phyloP scores from a whole-genome alignment of 2,113 vertebrate species.

The Perccottus glenii region DNA sequence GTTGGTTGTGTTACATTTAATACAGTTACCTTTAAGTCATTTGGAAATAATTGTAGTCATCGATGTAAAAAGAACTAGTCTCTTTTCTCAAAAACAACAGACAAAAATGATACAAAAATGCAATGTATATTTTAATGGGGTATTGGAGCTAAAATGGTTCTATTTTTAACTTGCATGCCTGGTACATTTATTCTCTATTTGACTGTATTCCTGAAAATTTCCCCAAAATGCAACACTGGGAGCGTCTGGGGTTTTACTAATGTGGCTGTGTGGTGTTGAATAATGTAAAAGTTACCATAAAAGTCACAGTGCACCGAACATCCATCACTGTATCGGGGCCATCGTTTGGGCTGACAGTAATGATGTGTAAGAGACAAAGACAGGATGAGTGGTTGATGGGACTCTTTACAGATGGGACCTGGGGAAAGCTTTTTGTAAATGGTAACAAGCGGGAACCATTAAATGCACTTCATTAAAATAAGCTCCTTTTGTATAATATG shows the following conservation, averaged over 20 bases:
- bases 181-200: too few relatives aligned
- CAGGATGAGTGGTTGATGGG: constrained; percentile 69
- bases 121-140: too few relatives aligned
- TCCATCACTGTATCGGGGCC: constrained; percentile 44
- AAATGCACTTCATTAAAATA: constrained; percentile 1
- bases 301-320: constrained; percentile 35
- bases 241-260: constrained; percentile 2
- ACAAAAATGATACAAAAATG: too few relatives aligned
- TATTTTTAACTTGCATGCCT: background rate
- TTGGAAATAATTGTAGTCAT: too few relatives aligned
- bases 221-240: background rate
- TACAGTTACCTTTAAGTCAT: too few relatives aligned
- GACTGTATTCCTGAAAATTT: background rate
- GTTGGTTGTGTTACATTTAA: background rate
- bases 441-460: background rate
- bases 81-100: too few relatives aligned
- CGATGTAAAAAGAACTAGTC: too few relatives aligned
- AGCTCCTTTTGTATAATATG: background rate
- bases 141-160: background rate
- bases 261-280: constrained; percentile 52
- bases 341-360: constrained; percentile 42
- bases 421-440: constrained; percentile 12
- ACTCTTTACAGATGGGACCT: constrained; percentile 30
- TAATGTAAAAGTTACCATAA: constrained; percentile 61
- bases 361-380: constrained; percentile 56